phyloP scores from a whole-genome alignment of 1,140 invertebrate genomes.

The Olivierus martensii region DNA sequence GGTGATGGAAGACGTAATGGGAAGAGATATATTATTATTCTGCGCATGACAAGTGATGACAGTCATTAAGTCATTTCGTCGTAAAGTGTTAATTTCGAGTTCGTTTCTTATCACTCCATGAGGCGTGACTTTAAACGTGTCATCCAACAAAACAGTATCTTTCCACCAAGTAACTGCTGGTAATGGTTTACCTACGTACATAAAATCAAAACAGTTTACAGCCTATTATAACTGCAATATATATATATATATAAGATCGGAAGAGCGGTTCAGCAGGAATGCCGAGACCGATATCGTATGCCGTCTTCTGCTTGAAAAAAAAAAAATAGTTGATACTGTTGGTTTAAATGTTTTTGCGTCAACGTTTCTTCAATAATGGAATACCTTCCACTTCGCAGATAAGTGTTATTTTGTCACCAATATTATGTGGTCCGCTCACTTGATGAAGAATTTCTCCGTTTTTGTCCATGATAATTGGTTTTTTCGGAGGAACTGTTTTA shows the following conservation, averaged over 20 bases:
- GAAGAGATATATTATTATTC: slow-evolving; percentile 22
- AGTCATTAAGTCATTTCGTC: slow-evolving; percentile 58
- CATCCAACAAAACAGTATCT: slow-evolving; percentile 65
- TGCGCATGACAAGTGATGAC: slow-evolving; percentile 53
- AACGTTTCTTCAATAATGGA: too few relatives aligned
- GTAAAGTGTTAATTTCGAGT: slow-evolving; percentile 53
- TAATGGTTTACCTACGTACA: slow-evolving; percentile 47
- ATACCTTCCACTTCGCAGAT: slow-evolving; percentile 75
- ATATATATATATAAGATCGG: too few relatives aligned
- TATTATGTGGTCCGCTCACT: slow-evolving; percentile 62
- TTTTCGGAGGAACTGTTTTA: not conserved
- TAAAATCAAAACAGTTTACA: too few relatives aligned
- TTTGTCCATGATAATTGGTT: slow-evolving; percentile 1
- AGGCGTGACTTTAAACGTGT: slow-evolving; percentile 51
- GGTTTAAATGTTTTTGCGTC: too few relatives aligned
- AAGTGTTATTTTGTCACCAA: slow-evolving; percentile 63
- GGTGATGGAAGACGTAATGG: slow-evolving; percentile 19
- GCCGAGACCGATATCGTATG: too few relatives aligned
- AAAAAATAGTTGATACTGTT: too few relatives aligned
- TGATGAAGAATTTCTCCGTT: not conserved
- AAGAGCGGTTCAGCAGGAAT: too few relatives aligned
- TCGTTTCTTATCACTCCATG: slow-evolving; percentile 60
- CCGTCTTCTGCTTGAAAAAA: too few relatives aligned
- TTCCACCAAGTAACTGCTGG: slow-evolving; percentile 68
- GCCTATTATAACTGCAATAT: too few relatives aligned